These are phyloP conservation scores for Phocoena phocoena DNA, from an alignment of 2,113 vertebrate species.

Conservation along the genomic window DNA sequence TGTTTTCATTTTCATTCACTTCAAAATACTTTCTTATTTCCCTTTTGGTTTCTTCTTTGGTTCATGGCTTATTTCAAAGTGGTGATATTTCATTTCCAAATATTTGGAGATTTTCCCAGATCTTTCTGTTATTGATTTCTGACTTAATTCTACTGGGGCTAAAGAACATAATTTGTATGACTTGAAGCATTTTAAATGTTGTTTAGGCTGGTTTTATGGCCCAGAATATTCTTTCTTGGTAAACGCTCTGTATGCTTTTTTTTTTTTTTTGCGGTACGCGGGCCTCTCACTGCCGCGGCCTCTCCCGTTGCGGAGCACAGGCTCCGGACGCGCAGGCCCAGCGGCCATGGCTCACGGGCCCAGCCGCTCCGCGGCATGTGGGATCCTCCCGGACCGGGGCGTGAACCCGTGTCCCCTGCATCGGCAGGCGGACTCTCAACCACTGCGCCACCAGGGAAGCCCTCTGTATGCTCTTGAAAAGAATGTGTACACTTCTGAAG, in stretches of 20 bases:
- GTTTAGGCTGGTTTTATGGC: neutral
- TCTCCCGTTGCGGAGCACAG: no score
- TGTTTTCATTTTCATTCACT: neutral
- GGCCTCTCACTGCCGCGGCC: no score
- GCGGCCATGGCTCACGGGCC: no score
- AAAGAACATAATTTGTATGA: no score
- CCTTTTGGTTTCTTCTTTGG: neutral
- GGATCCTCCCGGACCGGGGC: no score
- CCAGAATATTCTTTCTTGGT: neutral
- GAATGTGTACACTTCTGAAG: neutral
- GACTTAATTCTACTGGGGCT: neutral
- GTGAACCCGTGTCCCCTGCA: no score
- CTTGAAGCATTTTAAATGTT: neutral
- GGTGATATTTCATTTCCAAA: neutral
- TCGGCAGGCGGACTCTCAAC: no score
- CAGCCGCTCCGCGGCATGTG: no score
- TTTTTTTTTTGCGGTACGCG: no score
- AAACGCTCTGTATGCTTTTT: neutral
- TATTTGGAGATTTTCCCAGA: neutral
- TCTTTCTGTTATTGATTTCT: neutral
- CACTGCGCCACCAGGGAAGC: no score
- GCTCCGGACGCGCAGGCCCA: no score
- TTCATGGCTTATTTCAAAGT: neutral
- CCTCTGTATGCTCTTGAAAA: neutral
- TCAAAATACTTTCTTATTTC: neutral